A percentile compares a stretch with the other conserved stretches of the same genome.
Evolutionary conservation across 2,888 invertebrate genomes (phyloP).

Genomic region (Lathronympha strigana): DNA sequence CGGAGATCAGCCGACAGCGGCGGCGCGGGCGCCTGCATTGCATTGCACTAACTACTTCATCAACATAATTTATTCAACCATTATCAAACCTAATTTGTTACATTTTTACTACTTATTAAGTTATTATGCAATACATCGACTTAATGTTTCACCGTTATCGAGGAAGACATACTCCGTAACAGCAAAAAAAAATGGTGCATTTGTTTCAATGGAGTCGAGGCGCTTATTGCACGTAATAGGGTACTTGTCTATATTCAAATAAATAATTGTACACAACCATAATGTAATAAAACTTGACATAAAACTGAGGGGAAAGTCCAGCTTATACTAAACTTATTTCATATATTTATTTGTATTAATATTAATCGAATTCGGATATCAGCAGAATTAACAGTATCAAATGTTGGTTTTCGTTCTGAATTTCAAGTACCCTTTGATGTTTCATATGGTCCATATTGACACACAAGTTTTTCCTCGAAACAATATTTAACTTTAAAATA

Average conservation of each 20-base stretch:
- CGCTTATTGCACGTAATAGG: slow-evolving; percentile 4
- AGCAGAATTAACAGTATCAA: background rate
- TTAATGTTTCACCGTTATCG: slow-evolving; percentile 3
- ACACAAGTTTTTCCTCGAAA: slow-evolving; percentile 18
- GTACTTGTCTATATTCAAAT: background rate
- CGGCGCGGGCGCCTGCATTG: background rate
- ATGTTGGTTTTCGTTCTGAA: background rate
- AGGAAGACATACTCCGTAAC: slow-evolving; percentile 16
- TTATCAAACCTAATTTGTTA: slow-evolving; percentile 4
- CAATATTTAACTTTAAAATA: slow-evolving; percentile 9
- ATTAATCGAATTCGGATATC: too few species aligned
- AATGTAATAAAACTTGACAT: too few species aligned
- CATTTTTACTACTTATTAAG: slow-evolving; percentile 18
- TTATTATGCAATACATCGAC: slow-evolving; percentile 33
- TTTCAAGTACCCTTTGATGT: background rate
- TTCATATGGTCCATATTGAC: slow-evolving; percentile 21
- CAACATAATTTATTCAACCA: slow-evolving; percentile 1
- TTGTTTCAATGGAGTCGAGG: background rate
- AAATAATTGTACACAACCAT: too few species aligned
- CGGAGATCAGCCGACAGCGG: background rate
- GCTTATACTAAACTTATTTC: too few species aligned
- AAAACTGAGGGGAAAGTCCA: too few species aligned
- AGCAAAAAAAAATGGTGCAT: slow-evolving; percentile 1
- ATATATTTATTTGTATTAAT: too few species aligned
- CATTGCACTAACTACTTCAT: slow-evolving; percentile 4